A percentile compares a stretch with the other conserved stretches of the same genome.
Evolutionary conservation across 2,113 vertebrate genomes (phyloP).

Genomic region (Larimichthys crocea): DNA sequence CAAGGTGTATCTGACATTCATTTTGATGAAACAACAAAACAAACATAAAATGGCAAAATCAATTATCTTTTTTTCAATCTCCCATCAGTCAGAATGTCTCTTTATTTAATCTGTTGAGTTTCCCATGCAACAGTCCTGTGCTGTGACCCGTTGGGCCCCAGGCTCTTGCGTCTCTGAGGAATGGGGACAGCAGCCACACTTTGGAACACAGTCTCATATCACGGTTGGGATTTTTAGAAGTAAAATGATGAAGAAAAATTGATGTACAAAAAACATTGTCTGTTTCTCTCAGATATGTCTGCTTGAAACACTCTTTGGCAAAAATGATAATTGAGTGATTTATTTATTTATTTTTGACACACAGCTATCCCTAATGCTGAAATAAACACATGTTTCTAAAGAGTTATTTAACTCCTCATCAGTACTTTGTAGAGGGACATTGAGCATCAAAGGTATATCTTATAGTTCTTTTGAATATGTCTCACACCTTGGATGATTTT

Average conservation of each 20-base stretch:
- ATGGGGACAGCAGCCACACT: conserved; percentile 58
- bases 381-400: background rate
- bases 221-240: conserved; percentile 2
- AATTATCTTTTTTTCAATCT: background rate
- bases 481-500: too few relatives aligned
- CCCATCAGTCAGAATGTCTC: background rate
- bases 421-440: background rate
- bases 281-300: background rate
- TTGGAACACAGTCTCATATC: conserved; percentile 24
- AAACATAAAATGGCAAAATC: background rate
- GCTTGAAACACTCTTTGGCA: background rate
- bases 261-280: background rate
- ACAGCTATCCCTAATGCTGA: background rate
- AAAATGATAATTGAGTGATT: background rate
- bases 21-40: background rate
- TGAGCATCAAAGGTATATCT: background rate
- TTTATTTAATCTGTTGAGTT: background rate
- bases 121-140: conserved; percentile 20
- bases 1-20: background rate
- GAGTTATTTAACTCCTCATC: background rate
- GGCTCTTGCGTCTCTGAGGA: conserved; percentile 48
- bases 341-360: background rate
- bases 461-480: background rate
- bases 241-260: conserved; percentile 9
- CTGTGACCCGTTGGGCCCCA: conserved; percentile 12